phyloP scores from a whole-genome alignment of 1,140 invertebrate genomes.

The Eupristina koningsbergeri region DNA sequence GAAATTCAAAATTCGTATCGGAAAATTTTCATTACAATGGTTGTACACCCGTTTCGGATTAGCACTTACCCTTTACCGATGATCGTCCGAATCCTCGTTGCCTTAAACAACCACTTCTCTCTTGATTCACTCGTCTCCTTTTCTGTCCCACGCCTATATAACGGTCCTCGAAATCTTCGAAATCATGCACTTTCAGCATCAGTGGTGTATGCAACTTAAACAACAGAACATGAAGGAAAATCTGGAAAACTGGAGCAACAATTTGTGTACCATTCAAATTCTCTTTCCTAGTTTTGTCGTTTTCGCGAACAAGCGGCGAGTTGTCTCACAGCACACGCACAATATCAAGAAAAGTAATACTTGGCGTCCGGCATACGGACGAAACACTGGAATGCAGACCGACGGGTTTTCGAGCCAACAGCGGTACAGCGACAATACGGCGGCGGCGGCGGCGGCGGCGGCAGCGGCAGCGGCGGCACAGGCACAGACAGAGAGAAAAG shows the following conservation, averaged over 20 bases:
- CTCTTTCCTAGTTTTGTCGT: neutral
- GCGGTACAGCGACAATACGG: slow-evolving; percentile 46
- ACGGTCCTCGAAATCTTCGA: too few species aligned
- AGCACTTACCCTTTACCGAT: neutral
- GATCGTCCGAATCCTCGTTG: neutral
- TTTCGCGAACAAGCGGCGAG: neutral
- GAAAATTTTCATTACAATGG: too few species aligned
- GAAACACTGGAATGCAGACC: slow-evolving; percentile 61
- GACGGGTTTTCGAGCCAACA: slow-evolving; percentile 56
- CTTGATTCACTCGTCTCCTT: too few species aligned
- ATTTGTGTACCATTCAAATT: too few species aligned
- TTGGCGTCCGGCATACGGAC: slow-evolving; percentile 52
- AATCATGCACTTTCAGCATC: too few species aligned
- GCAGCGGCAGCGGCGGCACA: neutral
- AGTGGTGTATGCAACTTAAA: too few species aligned
- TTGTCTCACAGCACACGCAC: neutral
- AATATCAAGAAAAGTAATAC: neutral
- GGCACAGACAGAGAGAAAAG: neutral
- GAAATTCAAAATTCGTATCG: too few species aligned
- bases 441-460: neutral
- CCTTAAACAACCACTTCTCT: too few species aligned
- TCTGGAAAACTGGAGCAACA: too few species aligned
- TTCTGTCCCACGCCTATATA: too few species aligned
- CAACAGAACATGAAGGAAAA: too few species aligned
- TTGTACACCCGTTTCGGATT: too few species aligned